Evolutionary conservation across 2,797 vertebrate species (phyloP), one percentile per base, ranked within the genome.

Genomic region (Pipistrellus nathusii): DNA sequence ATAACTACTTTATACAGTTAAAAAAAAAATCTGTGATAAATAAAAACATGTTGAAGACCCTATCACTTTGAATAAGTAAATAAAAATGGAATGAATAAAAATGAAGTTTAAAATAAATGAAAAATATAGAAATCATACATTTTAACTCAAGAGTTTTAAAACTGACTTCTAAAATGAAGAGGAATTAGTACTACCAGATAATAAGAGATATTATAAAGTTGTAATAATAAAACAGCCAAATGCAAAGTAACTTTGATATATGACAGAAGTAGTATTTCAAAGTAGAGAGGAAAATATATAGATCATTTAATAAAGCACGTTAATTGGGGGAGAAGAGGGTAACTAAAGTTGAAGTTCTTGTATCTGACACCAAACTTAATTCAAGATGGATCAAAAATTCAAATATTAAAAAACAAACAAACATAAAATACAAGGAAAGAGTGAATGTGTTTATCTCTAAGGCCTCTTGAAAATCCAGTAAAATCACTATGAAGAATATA

Each of bases 321-420:
- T 77, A 77, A 73, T 0, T 25, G 5, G 44, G 66, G 35, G 68
- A 30, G 11, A 59, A 30, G 38, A 0, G 12, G 59, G n/a, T 81
- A 81, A 48, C 25, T 73, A 88, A 89, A 59, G 44, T 55, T 15
- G 10, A 21, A 85, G 12, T 71, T 55, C 41, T 80, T 62, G 30
- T 73, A 88, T 72, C 77, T 93, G 35, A 94, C 64, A 95, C 64
- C 68, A 78, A 90, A 51, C 85, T 55, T 76, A 71, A 88, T 92
- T 69, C 51, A 92, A 71, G 20, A 69, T 32, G 12, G 20, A 38
- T 62, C 51, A 85, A 94, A 85, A 17, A 78, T 64, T 90, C 48
- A 85, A 53, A 93, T 62, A 85, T 48, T 0, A 62, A 88, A 85
- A 66, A 59, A 44, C 13, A 17, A 35, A 21, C 53, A 55, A 30